Evolutionary conservation across 2,888 invertebrate genomes (phyloP), one percentile per base, ranked within the genome.

Genomic region (Eilema depressum): DNA sequence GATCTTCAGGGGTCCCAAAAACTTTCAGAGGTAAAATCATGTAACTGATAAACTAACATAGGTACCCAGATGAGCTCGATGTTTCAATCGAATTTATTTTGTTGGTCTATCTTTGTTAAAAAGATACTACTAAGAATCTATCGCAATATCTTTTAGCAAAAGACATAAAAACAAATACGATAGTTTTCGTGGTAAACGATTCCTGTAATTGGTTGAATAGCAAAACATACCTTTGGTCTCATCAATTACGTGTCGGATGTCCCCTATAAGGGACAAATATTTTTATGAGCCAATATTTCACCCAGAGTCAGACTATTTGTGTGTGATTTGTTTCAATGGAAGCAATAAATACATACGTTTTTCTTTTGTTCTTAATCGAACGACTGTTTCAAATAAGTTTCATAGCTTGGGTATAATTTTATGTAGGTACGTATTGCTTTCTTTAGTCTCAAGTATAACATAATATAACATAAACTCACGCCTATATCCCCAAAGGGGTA

Each of bases 251-350:
- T 11, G 33, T 25, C 20, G 53, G 7, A 30, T 26, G 17, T 56
- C 68, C 68, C 62, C 33, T 30, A 53, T 30, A 30, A 25, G 33
- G 56, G n/a, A 62, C 56, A 68, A 68, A 68, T 68, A 68, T 68
- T 61, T 68, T 68, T 62, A 68, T 63, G 53, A 23, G 53, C 33
- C 25, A 17, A 60, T 61, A 62, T 61, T 62, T 47, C 47, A 56
- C 25, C 14, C 26, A 5, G 23, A 41, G 56, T 25, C 10, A 20
- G 23, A 17, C 62, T 17, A 68, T 62, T 56, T 61, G 33, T 53
- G 56, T 33, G 26, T 62, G 56, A 62, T 68, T 68, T 68, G 68
- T 61, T 30, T 62, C 5, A 11, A 47, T 28, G 23, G 47, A 61
- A 8, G 28, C 25, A 60, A 60, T 37, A 12, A n/a, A 33, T 14